Evolutionary conservation across 2,113 vertebrate genomes (phyloP).

Genomic region (Suricata suricatta): DNA sequence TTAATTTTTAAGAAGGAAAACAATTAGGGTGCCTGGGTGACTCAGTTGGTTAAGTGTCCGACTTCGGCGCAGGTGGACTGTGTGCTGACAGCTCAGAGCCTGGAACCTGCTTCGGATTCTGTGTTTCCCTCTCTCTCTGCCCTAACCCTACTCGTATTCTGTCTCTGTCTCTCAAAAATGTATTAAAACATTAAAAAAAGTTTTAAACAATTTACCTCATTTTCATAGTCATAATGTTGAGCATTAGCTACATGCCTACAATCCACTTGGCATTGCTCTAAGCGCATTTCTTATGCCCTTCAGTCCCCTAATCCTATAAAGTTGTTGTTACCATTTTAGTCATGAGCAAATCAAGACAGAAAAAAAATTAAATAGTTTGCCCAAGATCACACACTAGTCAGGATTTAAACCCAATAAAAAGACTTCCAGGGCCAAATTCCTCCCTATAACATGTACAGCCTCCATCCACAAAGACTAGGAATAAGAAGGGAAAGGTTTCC

Average conservation of each 20-base stretch:
- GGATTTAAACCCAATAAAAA: not conserved
- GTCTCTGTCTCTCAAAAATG: not conserved
- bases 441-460: not conserved
- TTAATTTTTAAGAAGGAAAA: not conserved
- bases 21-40: too few relatives aligned
- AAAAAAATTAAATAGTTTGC: not conserved
- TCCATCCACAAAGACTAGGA: not conserved
- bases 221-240: not conserved
- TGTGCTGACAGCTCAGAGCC: too few relatives aligned
- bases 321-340: not conserved
- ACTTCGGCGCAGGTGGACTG: too few relatives aligned
- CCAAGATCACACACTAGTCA: not conserved
- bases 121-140: too few relatives aligned
- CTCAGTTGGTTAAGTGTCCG: too few relatives aligned
- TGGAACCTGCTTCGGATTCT: too few relatives aligned
- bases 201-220: not conserved
- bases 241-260: fast-evolving
- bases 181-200: too few relatives aligned
- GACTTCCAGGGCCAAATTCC: not conserved
- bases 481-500: not conserved
- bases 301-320: not conserved
- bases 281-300: not conserved
- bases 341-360: not conserved
- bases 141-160: too few relatives aligned
- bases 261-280: not conserved